A percentile compares a stretch with the other conserved stretches of the same genome.
Evolutionary conservation across 1,140 invertebrate genomes (phyloP).

Genomic region (Scylla paramamosain): DNA sequence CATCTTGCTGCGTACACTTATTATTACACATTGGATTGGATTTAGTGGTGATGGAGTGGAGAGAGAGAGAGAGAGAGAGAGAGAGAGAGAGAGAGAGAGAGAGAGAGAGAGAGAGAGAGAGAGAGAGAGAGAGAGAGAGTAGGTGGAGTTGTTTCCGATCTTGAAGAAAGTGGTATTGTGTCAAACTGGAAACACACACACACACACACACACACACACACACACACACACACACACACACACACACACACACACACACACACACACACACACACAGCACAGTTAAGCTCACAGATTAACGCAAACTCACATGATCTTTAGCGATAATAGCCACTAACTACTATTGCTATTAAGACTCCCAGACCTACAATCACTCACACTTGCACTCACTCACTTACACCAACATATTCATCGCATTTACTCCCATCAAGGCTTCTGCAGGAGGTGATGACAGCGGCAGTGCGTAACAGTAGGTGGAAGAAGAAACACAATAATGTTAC

Average conservation of each 20-base stretch:
- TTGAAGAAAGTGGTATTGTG: neutral
- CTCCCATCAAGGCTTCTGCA: neutral
- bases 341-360: neutral
- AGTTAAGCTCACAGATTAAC: slow-evolving; percentile 33
- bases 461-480: too few species aligned
- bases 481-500: too few species aligned
- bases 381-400: too few species aligned
- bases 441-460: too few species aligned
- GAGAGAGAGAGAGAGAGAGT: slow-evolving; percentile 17
- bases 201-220: slow-evolving; percentile 46
- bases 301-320: neutral
- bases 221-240: slow-evolving; percentile 45
- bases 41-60: neutral
- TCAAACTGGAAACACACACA: neutral
- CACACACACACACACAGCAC: slow-evolving; percentile 28
- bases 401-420: neutral
- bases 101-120: slow-evolving; percentile 34
- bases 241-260: slow-evolving; percentile 40
- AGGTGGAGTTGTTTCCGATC: neutral
- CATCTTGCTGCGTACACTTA: too few species aligned
- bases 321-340: neutral
- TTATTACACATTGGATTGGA: too few species aligned
- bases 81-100: slow-evolving; percentile 43
- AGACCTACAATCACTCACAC: too few species aligned
- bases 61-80: slow-evolving; percentile 46